Conservation (phyloP, 2,797 vertebrate species). For the Ceryle rudis region DNA sequence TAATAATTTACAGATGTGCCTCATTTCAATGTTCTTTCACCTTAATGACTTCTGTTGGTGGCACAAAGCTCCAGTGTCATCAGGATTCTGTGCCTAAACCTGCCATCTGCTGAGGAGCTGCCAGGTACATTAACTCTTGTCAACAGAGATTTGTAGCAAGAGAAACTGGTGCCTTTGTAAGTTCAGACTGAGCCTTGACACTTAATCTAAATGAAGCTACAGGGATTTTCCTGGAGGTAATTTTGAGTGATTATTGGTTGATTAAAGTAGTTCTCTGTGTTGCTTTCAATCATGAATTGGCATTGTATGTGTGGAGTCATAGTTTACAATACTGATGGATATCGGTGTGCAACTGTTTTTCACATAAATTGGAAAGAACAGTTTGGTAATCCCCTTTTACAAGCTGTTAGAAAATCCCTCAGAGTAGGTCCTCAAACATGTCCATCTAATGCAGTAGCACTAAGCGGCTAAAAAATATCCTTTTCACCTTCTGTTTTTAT, state of each 20-base stretch:
- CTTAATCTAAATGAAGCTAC: slow-evolving; percentile 60
- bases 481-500: slow-evolving; percentile 13
- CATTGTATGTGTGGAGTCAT: background rate
- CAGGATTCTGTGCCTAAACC: background rate
- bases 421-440: background rate
- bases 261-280: slow-evolving; percentile 64
- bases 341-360: slow-evolving; percentile 20
- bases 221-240: slow-evolving; percentile 54
- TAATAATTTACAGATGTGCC: background rate
- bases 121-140: slow-evolving; percentile 14
- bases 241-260: slow-evolving; percentile 70
- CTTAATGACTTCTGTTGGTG: slow-evolving; percentile 3
- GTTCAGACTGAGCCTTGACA: slow-evolving; percentile 2
- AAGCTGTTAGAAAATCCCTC: background rate
- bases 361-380: slow-evolving; percentile 1
- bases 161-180: background rate
- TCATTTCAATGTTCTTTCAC: background rate
- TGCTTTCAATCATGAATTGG: slow-evolving; percentile 55
- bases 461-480: background rate
- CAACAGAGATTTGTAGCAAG: slow-evolving; percentile 8
- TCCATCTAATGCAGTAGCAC: background rate
- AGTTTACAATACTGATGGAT: slow-evolving; percentile 45
- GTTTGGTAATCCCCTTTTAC: background rate
- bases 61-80: background rate
- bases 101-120: background rate